Conservation (phyloP, 2,888 invertebrate genomes). For the Bugulina stolonifera region DNA sequence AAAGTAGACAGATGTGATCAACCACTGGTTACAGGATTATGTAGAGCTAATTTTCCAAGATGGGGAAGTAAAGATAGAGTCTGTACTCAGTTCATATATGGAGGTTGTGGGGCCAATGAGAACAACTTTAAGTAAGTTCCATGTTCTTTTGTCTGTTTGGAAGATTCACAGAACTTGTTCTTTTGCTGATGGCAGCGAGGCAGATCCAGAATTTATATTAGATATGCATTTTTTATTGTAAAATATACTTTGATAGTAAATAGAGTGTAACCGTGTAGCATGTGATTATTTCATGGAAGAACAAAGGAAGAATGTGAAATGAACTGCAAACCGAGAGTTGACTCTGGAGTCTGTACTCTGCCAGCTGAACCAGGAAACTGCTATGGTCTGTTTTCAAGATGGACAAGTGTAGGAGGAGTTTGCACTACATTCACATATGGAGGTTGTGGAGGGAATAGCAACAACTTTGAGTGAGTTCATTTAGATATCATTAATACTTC, state of each 20-base stretch:
- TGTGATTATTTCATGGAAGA: neutral
- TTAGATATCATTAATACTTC: too few species aligned
- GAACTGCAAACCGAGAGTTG: neutral
- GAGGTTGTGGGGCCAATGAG: neutral
- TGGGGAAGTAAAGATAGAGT: neutral
- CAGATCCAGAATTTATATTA: too few species aligned
- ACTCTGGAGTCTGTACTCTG: neutral
- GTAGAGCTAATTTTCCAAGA: neutral
- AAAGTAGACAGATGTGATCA: too few species aligned
- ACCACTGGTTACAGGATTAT: neutral
- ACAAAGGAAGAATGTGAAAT: neutral
- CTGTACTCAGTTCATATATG: neutral
- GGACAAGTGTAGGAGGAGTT: neutral
- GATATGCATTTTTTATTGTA: too few species aligned
- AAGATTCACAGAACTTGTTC: too few species aligned
- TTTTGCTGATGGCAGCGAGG: too few species aligned
- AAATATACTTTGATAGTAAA: too few species aligned
- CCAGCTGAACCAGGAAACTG: neutral
- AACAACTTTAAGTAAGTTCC: neutral
- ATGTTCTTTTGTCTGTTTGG: too few species aligned
- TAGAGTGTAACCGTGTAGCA: too few species aligned
- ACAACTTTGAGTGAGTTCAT: constrained; percentile 16
- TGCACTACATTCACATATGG: neutral
- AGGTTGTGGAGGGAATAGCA: constrained; percentile 1
- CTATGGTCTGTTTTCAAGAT: neutral